Percentiles rank a stretch among this genome's conserved stretches.
Evolutionary conservation across 2,113 vertebrate genomes (phyloP).

Genomic region (Ptyas mucosa): DNA sequence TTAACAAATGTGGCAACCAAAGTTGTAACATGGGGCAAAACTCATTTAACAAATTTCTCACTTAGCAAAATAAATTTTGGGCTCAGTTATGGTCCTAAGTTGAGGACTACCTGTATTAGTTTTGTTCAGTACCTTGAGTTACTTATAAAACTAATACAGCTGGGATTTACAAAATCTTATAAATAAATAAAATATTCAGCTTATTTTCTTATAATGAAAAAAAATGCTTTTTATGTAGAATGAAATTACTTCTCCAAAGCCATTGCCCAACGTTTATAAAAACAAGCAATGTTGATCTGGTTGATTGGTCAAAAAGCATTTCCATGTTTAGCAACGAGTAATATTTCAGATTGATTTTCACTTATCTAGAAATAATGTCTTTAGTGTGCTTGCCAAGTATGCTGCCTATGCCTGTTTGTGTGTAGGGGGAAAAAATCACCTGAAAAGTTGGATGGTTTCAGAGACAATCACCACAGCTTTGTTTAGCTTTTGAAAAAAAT

Average conservation of each 20-base stretch:
- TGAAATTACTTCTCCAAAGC: neutral
- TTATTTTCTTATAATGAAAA: neutral
- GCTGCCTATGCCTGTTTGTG: too few relatives aligned
- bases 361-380: neutral
- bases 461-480: constrained; percentile 24
- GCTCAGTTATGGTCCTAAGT: too few relatives aligned
- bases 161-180: neutral
- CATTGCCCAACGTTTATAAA: neutral
- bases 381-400: neutral
- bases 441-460: neutral
- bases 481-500: constrained; percentile 32
- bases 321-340: neutral
- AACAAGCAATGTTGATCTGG: neutral
- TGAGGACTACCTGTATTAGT: neutral
- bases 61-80: too few relatives aligned
- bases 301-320: neutral
- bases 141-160: neutral
- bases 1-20: too few relatives aligned
- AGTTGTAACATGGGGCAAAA: too few relatives aligned
- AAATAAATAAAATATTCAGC: neutral
- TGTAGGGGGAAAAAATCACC: neutral
- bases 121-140: neutral
- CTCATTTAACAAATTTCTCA: too few relatives aligned
- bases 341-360: neutral
- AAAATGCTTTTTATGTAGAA: neutral